Base-by-base conservation (phyloP, 2,888 invertebrate species). In the Lasioglossum lativentre region DNA sequence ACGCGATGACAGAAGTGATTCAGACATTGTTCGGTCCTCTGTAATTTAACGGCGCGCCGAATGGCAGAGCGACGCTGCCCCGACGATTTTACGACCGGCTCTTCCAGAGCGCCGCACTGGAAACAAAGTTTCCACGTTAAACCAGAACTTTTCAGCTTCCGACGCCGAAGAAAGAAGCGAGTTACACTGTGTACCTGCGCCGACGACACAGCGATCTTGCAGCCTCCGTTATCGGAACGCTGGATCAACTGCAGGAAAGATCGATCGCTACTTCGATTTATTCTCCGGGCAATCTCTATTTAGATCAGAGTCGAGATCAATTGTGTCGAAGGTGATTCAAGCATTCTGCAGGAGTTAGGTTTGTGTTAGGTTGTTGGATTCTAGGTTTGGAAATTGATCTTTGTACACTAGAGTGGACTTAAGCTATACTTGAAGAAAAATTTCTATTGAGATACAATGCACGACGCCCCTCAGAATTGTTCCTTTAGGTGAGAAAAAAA, bases 1-100 rank as follows among this genome's bases (percentile, higher is more conserved):
- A 68, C 72, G 68, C 68, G 72, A 68, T 66, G 52, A 71, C 40
- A 52, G 75, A 63, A 75, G 19, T 78, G 79, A 90, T 89, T 90
- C 75, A 79, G 84, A 78, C 82, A 70, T 83, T 81, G 80, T 85
- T 85, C 80, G 78, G 80, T 75, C 68, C 83, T 82, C 72, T 88
- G 81, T 85, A 89, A 88, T 88, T 87, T 83, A 74, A 78, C 87
- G 70, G 56, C 12, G 34, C 52, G 68, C 80, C 80, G 82, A 87
- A 73, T 71, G 71, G 45, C 23, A 30, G n/a, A n/a, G 52, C 80
- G 47, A 76, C 56, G 56, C 34, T 82, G 52, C 68, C 73, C 63
- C 76, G 63, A 56, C 78, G 59, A 75, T 80, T 47, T 82, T 80
- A 75, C 79, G 59, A 73, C 30, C 23, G 30, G 72, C 68, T 63